These are phyloP conservation scores for Campoplex capitator DNA, from an alignment of 2,888 invertebrate genomes.

Conservation along the genomic window DNA sequence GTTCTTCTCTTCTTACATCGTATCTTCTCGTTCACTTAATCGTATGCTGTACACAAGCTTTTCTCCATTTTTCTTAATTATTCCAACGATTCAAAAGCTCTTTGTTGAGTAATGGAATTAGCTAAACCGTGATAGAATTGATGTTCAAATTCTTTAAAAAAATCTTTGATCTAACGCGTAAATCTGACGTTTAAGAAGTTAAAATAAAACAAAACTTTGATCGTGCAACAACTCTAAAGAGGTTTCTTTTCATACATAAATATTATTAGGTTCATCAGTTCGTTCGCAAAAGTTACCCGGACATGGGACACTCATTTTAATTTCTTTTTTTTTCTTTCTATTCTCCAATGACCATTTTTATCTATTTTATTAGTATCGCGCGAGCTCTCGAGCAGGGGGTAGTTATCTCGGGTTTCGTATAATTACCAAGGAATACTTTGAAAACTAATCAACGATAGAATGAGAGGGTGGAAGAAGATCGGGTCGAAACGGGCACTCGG, in stretches of 20 bases:
- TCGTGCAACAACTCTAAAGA: not conserved
- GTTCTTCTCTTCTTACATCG: constrained; percentile 40
- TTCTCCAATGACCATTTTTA: constrained; percentile 15
- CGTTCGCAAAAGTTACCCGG: constrained; percentile 6
- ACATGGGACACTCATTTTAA: not conserved
- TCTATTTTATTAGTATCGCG: constrained; percentile 47
- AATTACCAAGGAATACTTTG: constrained; percentile 66
- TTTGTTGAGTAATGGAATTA: not conserved
- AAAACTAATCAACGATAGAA: constrained; percentile 68
- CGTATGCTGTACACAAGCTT: not conserved
- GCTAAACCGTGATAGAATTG: not conserved
- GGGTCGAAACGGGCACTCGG: constrained; percentile 52
- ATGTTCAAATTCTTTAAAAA: not conserved
- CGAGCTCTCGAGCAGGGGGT: constrained; percentile 28
- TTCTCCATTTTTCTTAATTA: not conserved
- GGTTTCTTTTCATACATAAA: not conserved
- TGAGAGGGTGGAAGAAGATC: constrained; percentile 44
- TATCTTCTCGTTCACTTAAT: constrained; percentile 25
- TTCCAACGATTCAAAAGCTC: not conserved
- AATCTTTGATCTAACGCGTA: not conserved
- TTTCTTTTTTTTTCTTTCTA: constrained; percentile 1
- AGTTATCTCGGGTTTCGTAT: constrained; percentile 58
- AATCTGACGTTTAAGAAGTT: not conserved
- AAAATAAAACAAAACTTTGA: not conserved
- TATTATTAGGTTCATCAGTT: not conserved